Evolutionary conservation across 2,888 invertebrate genomes (phyloP).

Genomic region (Ectemnius cavifrons): DNA sequence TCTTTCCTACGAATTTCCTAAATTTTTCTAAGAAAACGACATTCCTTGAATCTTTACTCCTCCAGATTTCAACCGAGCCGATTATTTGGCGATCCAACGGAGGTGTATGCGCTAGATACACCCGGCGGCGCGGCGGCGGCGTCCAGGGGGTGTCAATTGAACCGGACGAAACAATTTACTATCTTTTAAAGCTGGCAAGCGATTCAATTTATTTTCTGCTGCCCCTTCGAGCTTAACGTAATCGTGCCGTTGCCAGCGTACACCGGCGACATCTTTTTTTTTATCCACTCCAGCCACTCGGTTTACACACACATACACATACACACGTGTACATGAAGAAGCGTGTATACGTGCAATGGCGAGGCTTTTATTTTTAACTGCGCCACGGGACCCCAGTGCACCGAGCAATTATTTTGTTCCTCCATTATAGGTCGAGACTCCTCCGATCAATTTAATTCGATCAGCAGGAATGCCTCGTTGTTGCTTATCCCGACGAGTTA

Average conservation of each 20-base stretch:
- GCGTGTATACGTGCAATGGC: background rate
- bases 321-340: no score
- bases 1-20: no score
- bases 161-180: constrained; percentile 75
- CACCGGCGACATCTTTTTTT: constrained; percentile 25
- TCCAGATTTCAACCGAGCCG: constrained; percentile 21
- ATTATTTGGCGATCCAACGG: constrained; percentile 60
- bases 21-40: background rate
- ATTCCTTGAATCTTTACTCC: background rate
- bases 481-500: no score
- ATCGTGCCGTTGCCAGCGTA: constrained; percentile 37
- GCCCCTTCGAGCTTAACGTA: constrained; percentile 55
- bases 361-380: constrained; percentile 19
- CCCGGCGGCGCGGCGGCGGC: constrained; percentile 7
- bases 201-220: constrained; percentile 73
- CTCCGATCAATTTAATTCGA: no score
- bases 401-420: no score
- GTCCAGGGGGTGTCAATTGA: constrained; percentile 69
- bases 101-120: constrained; percentile 43
- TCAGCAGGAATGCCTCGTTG: no score
- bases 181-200: constrained; percentile 73
- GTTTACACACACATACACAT: no score
- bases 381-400: background rate
- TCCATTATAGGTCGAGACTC: no score
- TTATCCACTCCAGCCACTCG: background rate